Percentiles rank a stretch among this genome's conserved stretches.
Evolutionary conservation across 2,113 vertebrate species (phyloP).

Genomic region (Thermophis baileyi): DNA sequence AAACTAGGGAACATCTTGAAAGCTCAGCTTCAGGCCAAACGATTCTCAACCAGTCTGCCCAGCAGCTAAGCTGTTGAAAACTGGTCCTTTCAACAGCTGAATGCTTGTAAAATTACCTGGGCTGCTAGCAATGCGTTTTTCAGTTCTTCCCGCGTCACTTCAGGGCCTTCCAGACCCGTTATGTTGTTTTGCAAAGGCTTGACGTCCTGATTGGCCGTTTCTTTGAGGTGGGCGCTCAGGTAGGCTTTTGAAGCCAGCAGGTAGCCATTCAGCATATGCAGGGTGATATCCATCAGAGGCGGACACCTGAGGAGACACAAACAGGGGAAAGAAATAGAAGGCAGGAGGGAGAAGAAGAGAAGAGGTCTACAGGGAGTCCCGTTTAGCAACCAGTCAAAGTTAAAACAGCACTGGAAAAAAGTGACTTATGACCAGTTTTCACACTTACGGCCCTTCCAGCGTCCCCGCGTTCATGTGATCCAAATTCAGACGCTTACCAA

Average conservation of each 20-base stretch:
- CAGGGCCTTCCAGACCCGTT: slow-evolving; percentile 83
- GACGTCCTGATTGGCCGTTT: slow-evolving; percentile 90
- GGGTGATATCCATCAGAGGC: slow-evolving; percentile 93
- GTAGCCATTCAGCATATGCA: slow-evolving; percentile 97
- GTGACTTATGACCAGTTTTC: too few relatives aligned
- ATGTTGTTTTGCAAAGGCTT: slow-evolving; percentile 81
- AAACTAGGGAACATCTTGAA: not conserved
- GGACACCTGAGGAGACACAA: slow-evolving; percentile 76
- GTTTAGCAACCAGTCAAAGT: too few relatives aligned
- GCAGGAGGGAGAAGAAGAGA: not conserved
- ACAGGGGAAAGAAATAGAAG: not conserved
- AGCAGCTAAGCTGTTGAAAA: not conserved
- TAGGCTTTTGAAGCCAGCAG: slow-evolving; percentile 95
- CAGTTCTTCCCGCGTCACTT: slow-evolving; percentile 95
- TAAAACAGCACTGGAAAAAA: too few relatives aligned
- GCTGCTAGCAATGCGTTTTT: slow-evolving; percentile 94
- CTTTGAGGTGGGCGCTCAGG: slow-evolving; percentile 91
- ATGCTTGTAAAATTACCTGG: slow-evolving; percentile 74
- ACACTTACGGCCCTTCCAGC: too few relatives aligned
- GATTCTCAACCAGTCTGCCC: not conserved
- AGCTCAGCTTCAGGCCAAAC: not conserved
- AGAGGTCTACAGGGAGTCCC: not conserved
- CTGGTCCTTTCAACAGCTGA: not conserved
- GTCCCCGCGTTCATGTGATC: too few relatives aligned
- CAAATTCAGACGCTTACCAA: too few relatives aligned